Percentiles rank a stretch among this genome's conserved stretches.
Evolutionary conservation across 2,888 invertebrate genomes (phyloP).

Genomic region (Vandiemenella viatica): DNA sequence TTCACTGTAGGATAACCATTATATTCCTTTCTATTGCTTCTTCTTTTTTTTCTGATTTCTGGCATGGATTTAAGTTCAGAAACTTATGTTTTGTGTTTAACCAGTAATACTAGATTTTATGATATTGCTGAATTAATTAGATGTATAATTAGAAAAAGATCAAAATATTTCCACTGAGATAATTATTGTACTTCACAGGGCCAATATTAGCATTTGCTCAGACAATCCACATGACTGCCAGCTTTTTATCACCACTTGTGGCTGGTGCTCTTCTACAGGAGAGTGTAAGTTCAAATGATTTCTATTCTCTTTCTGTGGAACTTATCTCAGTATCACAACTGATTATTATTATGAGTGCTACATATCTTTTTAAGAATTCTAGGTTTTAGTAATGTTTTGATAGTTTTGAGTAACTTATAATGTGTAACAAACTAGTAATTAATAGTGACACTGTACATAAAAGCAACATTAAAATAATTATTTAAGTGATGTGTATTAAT

Average conservation of each 20-base stretch:
- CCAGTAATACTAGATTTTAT: background rate
- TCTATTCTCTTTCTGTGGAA: too few relatives aligned
- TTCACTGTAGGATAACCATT: too few relatives aligned
- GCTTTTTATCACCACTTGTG: conserved; percentile 49
- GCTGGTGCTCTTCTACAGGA: conserved; percentile 43
- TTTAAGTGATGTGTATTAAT: too few relatives aligned
- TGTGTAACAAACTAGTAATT: background rate
- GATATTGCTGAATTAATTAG: background rate
- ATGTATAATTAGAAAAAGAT: background rate
- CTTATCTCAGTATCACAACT: too few relatives aligned
- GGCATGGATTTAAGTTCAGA: too few relatives aligned
- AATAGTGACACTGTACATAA: too few relatives aligned
- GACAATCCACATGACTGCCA: conserved; percentile 62
- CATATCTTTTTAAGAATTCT: too few relatives aligned
- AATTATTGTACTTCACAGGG: conserved; percentile 34
- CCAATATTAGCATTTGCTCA: conserved; percentile 58
- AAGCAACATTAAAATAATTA: background rate
- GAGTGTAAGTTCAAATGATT: conserved; percentile 32
- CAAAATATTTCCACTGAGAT: background rate
- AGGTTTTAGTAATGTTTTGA: too few relatives aligned
- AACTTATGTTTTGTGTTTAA: too few relatives aligned
- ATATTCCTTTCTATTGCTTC: too few relatives aligned
- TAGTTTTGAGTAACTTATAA: background rate
- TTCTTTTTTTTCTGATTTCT: too few relatives aligned
- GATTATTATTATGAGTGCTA: too few relatives aligned